Base-by-base conservation (phyloP, 2,888 invertebrate genomes). In the Lepeophtheirus nordmannii region DNA sequence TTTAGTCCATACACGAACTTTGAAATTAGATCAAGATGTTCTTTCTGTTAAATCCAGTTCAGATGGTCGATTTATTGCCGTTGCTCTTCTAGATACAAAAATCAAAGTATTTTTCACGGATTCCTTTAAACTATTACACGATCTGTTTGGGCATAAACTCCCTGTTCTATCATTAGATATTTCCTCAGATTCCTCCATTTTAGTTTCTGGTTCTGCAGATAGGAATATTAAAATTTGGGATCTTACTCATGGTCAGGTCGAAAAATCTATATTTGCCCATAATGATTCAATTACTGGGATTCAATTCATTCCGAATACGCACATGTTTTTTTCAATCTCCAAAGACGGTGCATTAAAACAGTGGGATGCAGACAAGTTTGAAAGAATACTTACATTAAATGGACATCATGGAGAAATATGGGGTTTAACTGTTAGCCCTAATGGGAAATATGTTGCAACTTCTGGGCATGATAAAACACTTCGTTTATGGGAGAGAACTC, bases 171-270 rank as follows among this genome's bases (percentile, higher is more conserved):
- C 89, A 72, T 80, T 97, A 80, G 96, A 97, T 74, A 91, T 97
- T 68, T 90, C 90, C 14, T 85, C 85, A 71, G 92, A 92, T 75
- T 86, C 86, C 0, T 82, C 82, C 11, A 75, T 97, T 30, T 86
- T 97, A 69, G 89, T 85, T 11, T 94, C 97, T 0, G 97, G 96
- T 10, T 94, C 96, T 2, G 88, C 89, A 0, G 98, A 98, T 78
- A 82, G 93, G 56, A 94, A 90, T 75, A 83, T 97, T 38, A 94
- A 96, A 79, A 85, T 98, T 69, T 99, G 97, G 97, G 97, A 97
- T 41, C 81, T 97, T 78, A 80, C 81, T 71, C 82, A 81, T 72
- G 81, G 81, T 39, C 80, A 81, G 71, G 80, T 80, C 69, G 80
- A 79, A 71, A 77, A 76, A 57, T 69, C 93, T 0, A 81, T 97